Conservation (phyloP, 2,797 vertebrate genomes). For the Toxotes lorentzi region DNA sequence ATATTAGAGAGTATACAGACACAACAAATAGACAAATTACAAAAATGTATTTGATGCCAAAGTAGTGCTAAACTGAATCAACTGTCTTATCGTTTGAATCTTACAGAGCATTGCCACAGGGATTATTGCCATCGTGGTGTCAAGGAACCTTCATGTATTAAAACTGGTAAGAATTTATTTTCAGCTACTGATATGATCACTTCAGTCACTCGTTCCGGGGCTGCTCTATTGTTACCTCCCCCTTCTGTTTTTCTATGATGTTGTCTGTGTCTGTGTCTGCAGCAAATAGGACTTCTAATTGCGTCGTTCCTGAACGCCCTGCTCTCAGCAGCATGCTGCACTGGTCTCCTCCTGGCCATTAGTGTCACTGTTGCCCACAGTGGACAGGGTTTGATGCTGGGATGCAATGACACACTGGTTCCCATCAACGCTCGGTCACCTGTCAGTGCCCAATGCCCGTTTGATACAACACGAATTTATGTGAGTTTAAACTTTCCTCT, state of each 20-base stretch:
- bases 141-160: conserved; percentile 85
- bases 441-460: conserved; percentile 87
- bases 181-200: background rate
- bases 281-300: conserved; percentile 91
- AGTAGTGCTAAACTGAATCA: conserved; percentile 13
- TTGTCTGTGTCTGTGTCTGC: conserved; percentile 36
- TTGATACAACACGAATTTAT: conserved; percentile 95
- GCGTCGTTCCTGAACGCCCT: conserved; percentile 87
- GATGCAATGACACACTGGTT: conserved; percentile 88
- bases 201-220: background rate
- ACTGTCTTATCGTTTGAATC: conserved; percentile 60
- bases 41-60: background rate
- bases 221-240: background rate
- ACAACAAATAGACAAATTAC: conserved; percentile 8
- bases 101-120: conserved; percentile 90
- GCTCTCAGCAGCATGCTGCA: conserved; percentile 88
- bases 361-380: conserved; percentile 86
- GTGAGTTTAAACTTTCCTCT: conserved; percentile 81
- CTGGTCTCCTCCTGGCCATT: conserved; percentile 89
- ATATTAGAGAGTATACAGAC: conserved; percentile 16
- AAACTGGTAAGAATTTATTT: conserved; percentile 85
- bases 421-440: conserved; percentile 85
- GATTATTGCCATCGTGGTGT: conserved; percentile 91
- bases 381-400: conserved; percentile 86
- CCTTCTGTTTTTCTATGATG: conserved; percentile 17